Percentiles rank a stretch among this genome's conserved stretches.
phyloP scores from a whole-genome alignment of 2,113 vertebrate genomes.

The Anhinga anhinga region DNA sequence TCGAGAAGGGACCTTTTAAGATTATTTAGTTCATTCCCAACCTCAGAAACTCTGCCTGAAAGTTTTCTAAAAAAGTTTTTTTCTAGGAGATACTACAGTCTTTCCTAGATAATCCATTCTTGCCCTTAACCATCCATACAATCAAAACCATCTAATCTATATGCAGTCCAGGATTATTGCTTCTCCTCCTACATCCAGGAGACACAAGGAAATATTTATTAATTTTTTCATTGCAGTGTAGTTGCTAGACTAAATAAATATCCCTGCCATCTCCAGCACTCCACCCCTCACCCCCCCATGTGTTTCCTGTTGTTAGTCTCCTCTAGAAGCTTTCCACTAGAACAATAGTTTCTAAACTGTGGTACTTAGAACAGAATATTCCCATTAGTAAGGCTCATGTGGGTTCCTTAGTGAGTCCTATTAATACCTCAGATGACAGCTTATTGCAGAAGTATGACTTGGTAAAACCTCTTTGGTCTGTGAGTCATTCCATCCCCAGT shows the following conservation, averaged over 20 bases:
- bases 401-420: neutral
- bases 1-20: neutral
- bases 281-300: accelerated
- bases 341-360: neutral
- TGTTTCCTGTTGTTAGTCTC: neutral
- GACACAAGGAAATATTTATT: neutral
- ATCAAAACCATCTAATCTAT: neutral
- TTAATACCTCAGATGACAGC: neutral
- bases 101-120: neutral
- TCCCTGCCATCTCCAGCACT: neutral
- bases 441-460: neutral
- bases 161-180: neutral
- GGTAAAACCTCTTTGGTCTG: neutral
- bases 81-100: neutral
- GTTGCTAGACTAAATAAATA: neutral
- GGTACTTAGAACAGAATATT: neutral
- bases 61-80: neutral
- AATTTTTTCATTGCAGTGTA: neutral
- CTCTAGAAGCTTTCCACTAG: neutral
- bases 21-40: neutral
- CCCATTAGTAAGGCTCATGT: neutral
- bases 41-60: neutral
- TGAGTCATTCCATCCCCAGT: neutral
- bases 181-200: neutral
- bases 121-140: neutral